phyloP scores from a whole-genome alignment of 2,888 invertebrate species.

The Cabera pusaria region DNA sequence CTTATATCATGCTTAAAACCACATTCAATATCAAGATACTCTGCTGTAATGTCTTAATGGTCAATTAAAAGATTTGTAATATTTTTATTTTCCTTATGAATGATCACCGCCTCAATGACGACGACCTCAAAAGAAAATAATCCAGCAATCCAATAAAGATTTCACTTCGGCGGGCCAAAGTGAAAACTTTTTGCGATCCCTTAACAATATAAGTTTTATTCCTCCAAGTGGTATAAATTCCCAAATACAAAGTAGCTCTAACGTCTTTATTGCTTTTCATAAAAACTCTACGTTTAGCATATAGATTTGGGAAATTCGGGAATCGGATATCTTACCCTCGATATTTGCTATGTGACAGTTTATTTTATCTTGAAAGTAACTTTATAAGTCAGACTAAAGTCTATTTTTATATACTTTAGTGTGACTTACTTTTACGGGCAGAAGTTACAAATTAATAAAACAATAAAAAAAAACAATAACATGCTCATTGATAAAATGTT shows the following conservation, averaged over 20 bases:
- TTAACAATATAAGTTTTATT: constrained; percentile 82
- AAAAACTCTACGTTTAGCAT: constrained; percentile 70
- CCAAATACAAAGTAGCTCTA: constrained; percentile 81
- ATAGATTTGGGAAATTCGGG: constrained; percentile 64
- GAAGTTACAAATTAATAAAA: too few species aligned
- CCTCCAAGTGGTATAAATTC: constrained; percentile 79
- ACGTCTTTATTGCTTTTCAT: constrained; percentile 82
- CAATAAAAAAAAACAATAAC: too few species aligned
- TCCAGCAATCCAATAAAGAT: constrained; percentile 76
- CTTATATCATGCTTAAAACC: too few species aligned
- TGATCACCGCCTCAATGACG: constrained; percentile 44
- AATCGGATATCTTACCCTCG: constrained; percentile 51
- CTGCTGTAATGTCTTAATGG: too few species aligned
- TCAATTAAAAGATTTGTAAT: too few species aligned
- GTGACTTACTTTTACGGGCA: too few species aligned
- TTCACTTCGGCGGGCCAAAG: constrained; percentile 75
- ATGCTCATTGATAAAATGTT: too few species aligned
- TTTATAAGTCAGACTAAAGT: too few species aligned
- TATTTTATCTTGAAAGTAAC: constrained; percentile 52
- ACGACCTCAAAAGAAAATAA: constrained; percentile 68
- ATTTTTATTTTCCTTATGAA: constrained; percentile 48
- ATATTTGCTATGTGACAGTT: constrained; percentile 39
- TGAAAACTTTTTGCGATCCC: constrained; percentile 76
- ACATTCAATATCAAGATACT: too few species aligned
- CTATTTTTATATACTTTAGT: too few species aligned